Conservation (phyloP, 2,797 vertebrate genomes). For the Paramormyrops hopkinsi region DNA sequence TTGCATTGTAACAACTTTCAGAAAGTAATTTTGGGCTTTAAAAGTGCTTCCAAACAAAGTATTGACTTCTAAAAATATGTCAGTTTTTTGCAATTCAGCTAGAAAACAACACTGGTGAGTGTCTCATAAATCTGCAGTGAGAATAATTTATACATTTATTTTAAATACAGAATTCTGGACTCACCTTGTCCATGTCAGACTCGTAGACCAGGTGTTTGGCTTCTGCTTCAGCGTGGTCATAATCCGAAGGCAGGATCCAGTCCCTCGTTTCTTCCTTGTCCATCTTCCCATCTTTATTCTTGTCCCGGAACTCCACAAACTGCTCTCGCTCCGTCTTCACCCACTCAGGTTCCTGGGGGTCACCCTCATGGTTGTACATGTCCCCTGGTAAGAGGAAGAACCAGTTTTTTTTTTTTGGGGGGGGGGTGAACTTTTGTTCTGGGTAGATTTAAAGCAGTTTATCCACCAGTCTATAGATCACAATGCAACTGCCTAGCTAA, state of each 20-base stretch:
- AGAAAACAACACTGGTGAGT: neutral
- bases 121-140: neutral
- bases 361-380: conserved; percentile 75
- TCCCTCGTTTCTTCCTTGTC: conserved; percentile 83
- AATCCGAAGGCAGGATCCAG: conserved; percentile 86
- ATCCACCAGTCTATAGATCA: neutral
- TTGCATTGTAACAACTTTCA: neutral
- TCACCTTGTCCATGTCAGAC: conserved; percentile 77
- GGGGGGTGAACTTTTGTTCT: neutral
- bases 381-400: conserved; percentile 61
- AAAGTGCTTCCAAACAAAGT: neutral
- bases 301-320: conserved; percentile 82
- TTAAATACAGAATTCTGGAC: neutral
- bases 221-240: conserved; percentile 80
- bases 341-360: conserved; percentile 78
- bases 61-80: neutral
- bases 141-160: neutral
- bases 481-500: neutral
- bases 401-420: neutral
- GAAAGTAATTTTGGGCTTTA: neutral
- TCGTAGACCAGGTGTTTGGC: conserved; percentile 82
- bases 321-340: conserved; percentile 79
- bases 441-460: neutral
- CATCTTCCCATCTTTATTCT: conserved; percentile 87
- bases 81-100: neutral